Evolutionary conservation across 2,888 invertebrate species (phyloP).

Genomic region (Seira musarum): DNA sequence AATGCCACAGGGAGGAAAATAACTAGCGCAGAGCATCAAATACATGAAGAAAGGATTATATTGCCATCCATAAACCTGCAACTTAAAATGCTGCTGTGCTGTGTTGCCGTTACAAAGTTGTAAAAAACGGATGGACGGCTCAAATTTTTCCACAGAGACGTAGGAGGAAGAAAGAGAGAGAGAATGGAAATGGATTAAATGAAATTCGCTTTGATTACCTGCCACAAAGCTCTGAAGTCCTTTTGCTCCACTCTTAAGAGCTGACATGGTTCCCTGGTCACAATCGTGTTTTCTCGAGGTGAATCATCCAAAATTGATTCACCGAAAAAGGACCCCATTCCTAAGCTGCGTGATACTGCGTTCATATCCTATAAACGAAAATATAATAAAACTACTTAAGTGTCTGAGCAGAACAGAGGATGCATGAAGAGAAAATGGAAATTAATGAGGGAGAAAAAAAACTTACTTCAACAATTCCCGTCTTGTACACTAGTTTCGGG

Average conservation of each 20-base stretch:
- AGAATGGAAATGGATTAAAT: background rate
- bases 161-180: background rate
- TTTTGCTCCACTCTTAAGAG: conserved; percentile 83
- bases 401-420: background rate
- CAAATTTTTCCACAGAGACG: conserved; percentile 13
- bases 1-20: background rate
- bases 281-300: conserved; percentile 68
- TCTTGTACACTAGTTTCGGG: too few species aligned
- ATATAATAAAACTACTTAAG: conserved; percentile 21
- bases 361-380: conserved; percentile 74
- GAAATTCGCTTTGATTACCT: conserved; percentile 74
- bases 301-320: conserved; percentile 83
- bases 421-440: conserved; percentile 10
- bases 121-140: background rate
- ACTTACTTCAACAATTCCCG: conserved; percentile 75
- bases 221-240: conserved; percentile 84
- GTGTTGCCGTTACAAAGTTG: background rate
- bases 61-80: too few species aligned
- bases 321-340: conserved; percentile 84
- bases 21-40: background rate
- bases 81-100: too few species aligned
- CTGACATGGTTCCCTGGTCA: conserved; percentile 79
- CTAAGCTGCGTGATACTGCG: conserved; percentile 79
- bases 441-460: conserved; percentile 16
- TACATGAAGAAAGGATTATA: background rate